Conservation (phyloP, 2,113 vertebrate genomes). For the Ochotona princeps region DNA sequence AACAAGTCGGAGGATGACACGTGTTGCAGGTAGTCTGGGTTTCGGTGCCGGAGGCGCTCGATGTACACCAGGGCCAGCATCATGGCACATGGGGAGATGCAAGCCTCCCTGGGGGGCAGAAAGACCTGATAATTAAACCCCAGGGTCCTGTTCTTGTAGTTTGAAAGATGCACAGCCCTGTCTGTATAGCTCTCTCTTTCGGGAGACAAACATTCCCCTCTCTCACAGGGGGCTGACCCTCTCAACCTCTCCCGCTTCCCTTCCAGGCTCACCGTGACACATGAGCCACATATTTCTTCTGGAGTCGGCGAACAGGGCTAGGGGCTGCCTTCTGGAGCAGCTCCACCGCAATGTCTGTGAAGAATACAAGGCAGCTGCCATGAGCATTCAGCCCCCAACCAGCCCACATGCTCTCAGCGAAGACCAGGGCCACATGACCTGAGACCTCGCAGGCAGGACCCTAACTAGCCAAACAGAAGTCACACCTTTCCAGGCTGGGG, state of each 20-base stretch:
- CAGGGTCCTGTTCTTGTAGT: background rate
- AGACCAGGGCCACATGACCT: background rate
- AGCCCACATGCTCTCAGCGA: background rate
- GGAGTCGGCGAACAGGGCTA: conserved; percentile 96
- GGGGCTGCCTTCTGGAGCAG: conserved; percentile 98
- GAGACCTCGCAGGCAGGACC: background rate
- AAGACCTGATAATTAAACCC: conserved; percentile 54
- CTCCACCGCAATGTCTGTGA: conserved; percentile 96
- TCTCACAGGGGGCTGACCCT: background rate
- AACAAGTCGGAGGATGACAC: conserved; percentile 99
- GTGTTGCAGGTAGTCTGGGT: conserved; percentile 97
- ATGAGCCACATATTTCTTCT: conserved; percentile 96
- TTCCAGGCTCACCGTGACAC: conserved; percentile 92
- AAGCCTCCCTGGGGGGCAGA: conserved; percentile 92
- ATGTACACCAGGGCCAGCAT: conserved; percentile 99
- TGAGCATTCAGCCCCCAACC: background rate
- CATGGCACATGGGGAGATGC: conserved; percentile 98
- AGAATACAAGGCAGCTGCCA: conserved; percentile 10
- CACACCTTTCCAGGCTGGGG: background rate
- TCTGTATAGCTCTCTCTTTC: background rate
- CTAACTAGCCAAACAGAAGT: background rate
- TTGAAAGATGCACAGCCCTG: background rate
- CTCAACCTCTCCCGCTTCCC: background rate
- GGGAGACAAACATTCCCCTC: background rate
- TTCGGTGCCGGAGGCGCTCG: conserved; percentile 96